A percentile compares a stretch with the other conserved stretches of the same genome.
phyloP scores from a whole-genome alignment of 2,113 vertebrate genomes.

The Petrocephalus microphthalmus region DNA sequence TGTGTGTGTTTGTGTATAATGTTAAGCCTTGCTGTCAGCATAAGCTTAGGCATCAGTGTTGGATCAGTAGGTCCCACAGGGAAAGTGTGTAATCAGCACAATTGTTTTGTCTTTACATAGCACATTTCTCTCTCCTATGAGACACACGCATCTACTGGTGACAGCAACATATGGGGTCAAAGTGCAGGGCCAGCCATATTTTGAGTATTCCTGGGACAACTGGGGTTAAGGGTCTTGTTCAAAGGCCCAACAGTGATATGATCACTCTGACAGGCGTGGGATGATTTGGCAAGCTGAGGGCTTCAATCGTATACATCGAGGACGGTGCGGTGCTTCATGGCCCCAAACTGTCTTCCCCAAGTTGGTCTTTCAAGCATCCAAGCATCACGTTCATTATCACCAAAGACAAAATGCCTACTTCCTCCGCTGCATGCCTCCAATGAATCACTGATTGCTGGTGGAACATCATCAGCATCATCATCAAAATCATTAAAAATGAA shows the following conservation, averaged over 20 bases:
- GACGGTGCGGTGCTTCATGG: neutral
- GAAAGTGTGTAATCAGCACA: neutral
- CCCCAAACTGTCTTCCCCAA: neutral
- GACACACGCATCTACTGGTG: neutral
- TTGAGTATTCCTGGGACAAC: neutral
- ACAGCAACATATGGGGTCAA: neutral
- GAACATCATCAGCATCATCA: conserved; percentile 7
- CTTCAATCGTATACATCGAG: neutral
- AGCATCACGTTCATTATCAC: neutral
- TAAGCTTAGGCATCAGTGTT: neutral
- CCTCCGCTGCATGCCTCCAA: neutral
- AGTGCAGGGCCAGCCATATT: neutral
- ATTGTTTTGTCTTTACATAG: neutral
- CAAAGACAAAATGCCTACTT: neutral
- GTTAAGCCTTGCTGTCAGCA: neutral
- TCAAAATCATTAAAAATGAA: conserved; percentile 6
- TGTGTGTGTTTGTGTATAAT: neutral
- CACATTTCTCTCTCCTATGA: neutral
- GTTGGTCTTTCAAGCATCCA: neutral
- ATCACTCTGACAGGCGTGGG: neutral
- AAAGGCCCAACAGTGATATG: neutral
- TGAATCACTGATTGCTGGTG: neutral
- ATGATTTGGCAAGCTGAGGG: neutral
- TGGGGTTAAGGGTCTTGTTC: neutral
- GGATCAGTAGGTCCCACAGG: neutral